Evolutionary conservation across 2,888 invertebrate species (phyloP), one percentile per base, ranked within the genome.

Genomic region (Drosophila merina): DNA sequence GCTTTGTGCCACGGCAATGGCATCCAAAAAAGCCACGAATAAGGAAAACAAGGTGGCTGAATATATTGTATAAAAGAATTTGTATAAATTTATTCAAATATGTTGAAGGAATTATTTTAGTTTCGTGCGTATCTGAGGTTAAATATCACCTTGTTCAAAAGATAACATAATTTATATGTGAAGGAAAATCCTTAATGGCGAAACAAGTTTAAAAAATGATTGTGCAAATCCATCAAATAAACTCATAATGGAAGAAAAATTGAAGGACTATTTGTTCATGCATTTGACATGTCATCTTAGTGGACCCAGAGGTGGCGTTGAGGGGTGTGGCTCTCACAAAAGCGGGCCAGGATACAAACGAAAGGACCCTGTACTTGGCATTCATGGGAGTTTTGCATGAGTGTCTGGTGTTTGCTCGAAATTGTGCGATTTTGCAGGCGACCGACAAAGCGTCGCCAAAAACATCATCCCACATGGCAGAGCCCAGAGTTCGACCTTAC

Each of bases 381-480:
- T 72, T 56, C 70, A 72, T 62, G 56, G 51, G 56, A 20, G 36
- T 72, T 72, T 72, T 52, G 51, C 57, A 54, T 54, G 52, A 42
- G 42, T 57, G 57, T 50, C 55, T 49, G 25, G 10, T 55, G 52
- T 47, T 48, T 51, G 45, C 49, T 40, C 47, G 47, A 57, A 36
- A 49, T 38, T 66, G 49, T 52, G 30, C 42, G 51, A 60, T 33
- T 58, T 63, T 57, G 59, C 74, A 67, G 70, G 74, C 77, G 69
- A 44, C 69, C 69, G 69, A 63, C 69, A 70, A 72, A 72, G 69
- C 72, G 69, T 51, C 69, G 69, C 72, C 69, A 62, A 50, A 55
- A 72, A 63, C 63, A 72, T 72, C 72, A 72, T 70, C 62, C 69
- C 75, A 79, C 63, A 52, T 73, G 87, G 86, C 74, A 74, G 75